phyloP scores from a whole-genome alignment of 2,888 invertebrate genomes.

The Formica aserva region DNA sequence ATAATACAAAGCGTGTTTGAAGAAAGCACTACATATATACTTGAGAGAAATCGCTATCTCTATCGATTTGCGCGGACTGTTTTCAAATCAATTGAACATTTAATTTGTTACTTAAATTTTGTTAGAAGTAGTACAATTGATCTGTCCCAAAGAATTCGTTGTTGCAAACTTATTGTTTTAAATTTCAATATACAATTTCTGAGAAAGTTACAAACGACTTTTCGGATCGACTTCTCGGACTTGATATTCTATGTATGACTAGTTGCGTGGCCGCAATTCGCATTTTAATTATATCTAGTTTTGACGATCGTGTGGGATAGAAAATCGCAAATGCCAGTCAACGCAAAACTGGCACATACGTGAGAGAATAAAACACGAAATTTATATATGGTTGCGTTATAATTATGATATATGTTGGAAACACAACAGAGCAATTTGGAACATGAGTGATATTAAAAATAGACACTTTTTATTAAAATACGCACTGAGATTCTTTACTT shows the following conservation, averaged over 20 bases:
- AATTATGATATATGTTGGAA: constrained; percentile 10
- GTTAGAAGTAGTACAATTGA: constrained; percentile 9
- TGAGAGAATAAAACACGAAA: constrained; percentile 4
- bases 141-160: constrained; percentile 23
- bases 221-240: not conserved
- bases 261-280: constrained; percentile 4
- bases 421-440: constrained; percentile 12
- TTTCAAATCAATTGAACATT: constrained; percentile 26
- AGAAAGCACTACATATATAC: constrained; percentile 47
- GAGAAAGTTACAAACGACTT: not conserved
- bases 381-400: constrained; percentile 25
- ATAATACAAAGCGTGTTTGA: constrained; percentile 57
- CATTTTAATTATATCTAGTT: not conserved
- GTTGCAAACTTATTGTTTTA: constrained; percentile 20
- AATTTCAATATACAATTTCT: constrained; percentile 16
- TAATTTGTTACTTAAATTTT: constrained; percentile 26
- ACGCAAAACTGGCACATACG: not conserved
- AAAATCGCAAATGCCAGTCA: constrained; percentile 5
- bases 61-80: constrained; percentile 48
- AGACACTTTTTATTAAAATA: constrained; percentile 55
- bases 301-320: not conserved
- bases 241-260: constrained; percentile 7
- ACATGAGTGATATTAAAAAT: constrained; percentile 48
- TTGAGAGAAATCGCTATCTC: constrained; percentile 72
- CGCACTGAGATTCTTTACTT: constrained; percentile 53